Percentiles rank a stretch among this genome's conserved stretches.
Conservation (phyloP, 2,113 vertebrate species). For the Aphyosemion australe region DNA sequence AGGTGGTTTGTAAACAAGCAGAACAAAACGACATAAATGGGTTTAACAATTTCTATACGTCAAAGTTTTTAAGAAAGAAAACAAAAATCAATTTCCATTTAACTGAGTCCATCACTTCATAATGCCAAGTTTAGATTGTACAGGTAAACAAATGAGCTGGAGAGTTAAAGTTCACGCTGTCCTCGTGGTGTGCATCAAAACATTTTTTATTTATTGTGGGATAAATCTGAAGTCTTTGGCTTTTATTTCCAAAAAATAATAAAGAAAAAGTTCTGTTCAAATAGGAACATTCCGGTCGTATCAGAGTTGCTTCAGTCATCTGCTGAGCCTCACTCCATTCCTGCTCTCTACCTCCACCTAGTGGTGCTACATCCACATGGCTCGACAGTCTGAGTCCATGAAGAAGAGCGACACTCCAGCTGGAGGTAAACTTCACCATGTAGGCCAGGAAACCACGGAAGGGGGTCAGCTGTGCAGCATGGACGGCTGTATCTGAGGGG, state of each 20-base stretch:
- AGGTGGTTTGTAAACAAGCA: conserved; percentile 73
- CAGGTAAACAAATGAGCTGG: conserved; percentile 25
- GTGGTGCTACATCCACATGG: conserved; percentile 50
- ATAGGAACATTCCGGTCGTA: conserved; percentile 56
- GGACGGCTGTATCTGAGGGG: conserved; percentile 11
- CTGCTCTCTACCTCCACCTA: conserved; percentile 48
- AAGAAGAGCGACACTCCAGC: conserved; percentile 11
- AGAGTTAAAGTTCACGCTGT: conserved; percentile 7
- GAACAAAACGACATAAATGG: conserved; percentile 39
- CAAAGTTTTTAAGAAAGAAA: conserved; percentile 44
- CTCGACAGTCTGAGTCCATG: conserved; percentile 33
- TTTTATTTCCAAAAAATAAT: conserved; percentile 61
- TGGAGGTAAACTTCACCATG: conserved; percentile 2
- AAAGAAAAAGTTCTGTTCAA: conserved; percentile 35
- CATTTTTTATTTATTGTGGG: conserved; percentile 20
- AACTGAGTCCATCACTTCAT: conserved; percentile 29
- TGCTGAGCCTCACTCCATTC: conserved; percentile 3
- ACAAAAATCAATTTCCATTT: conserved; percentile 38
- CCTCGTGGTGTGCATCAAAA: conserved; percentile 28
- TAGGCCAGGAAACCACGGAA: conserved; percentile 1
- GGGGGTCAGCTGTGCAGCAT: background rate
- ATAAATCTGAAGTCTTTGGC: conserved; percentile 73
- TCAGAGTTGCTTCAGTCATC: conserved; percentile 26
- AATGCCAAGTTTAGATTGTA: conserved; percentile 60
- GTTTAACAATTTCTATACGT: conserved; percentile 15